phyloP scores from a whole-genome alignment of 2,797 vertebrate genomes.

The Acipenser oxyrinchus region DNA sequence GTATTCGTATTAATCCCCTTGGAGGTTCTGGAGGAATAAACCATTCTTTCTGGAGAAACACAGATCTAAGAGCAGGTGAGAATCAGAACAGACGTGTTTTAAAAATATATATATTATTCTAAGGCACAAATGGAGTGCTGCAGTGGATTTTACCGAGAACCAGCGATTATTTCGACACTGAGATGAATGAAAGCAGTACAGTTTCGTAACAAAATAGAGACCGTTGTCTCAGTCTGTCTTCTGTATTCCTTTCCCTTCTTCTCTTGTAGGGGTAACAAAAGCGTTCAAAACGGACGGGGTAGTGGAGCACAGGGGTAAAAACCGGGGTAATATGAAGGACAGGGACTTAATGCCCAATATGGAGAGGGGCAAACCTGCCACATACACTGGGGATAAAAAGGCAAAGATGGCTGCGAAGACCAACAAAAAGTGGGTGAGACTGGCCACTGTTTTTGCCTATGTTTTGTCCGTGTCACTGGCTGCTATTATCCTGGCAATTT shows the following conservation, averaged over 20 bases:
- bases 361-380: slow-evolving; percentile 95
- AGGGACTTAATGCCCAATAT: slow-evolving; percentile 86
- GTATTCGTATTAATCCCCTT: slow-evolving; percentile 30
- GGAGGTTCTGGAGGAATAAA: slow-evolving; percentile 29
- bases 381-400: slow-evolving; percentile 98
- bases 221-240: slow-evolving; percentile 21
- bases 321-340: slow-evolving; percentile 84
- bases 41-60: slow-evolving; percentile 23
- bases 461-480: slow-evolving; percentile 94
- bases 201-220: slow-evolving; percentile 27
- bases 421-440: slow-evolving; percentile 97
- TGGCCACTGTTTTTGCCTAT: slow-evolving; percentile 95
- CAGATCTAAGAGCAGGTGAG: slow-evolving; percentile 36
- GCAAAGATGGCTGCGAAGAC: slow-evolving; percentile 98
- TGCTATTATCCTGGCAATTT: slow-evolving; percentile 93
- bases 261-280: slow-evolving; percentile 53
- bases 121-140: slow-evolving; percentile 44
- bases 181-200: slow-evolving; percentile 36
- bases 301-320: slow-evolving; percentile 89
- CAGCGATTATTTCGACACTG: slow-evolving; percentile 29
- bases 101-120: slow-evolving; percentile 25
- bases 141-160: slow-evolving; percentile 35
- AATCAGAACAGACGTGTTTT: slow-evolving; percentile 35
- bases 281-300: slow-evolving; percentile 79
- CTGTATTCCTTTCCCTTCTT: slow-evolving; percentile 30